Evolutionary conservation across 2,888 invertebrate genomes (phyloP).

Genomic region (Neoaliturus tenellus): DNA sequence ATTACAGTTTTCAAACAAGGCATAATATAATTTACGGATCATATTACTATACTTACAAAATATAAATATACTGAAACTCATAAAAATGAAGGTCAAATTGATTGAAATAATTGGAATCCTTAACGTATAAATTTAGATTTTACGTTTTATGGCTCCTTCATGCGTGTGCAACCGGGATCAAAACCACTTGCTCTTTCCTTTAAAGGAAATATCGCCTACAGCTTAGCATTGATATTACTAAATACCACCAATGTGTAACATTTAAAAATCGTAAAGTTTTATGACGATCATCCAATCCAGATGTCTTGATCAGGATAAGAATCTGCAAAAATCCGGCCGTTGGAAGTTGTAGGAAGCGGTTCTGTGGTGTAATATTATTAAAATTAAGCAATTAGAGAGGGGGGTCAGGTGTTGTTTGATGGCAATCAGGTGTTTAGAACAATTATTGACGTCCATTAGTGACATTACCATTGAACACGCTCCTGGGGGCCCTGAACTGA

Average conservation of each 20-base stretch:
- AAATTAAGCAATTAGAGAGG: conserved; percentile 31
- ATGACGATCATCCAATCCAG: background rate
- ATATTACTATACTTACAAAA: no score
- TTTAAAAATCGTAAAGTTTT: background rate
- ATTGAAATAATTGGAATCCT: no score
- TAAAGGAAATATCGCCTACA: background rate
- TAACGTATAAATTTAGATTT: no score
- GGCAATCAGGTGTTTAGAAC: conserved; percentile 10
- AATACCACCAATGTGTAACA: background rate
- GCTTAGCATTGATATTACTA: background rate
- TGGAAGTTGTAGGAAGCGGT: conserved; percentile 7
- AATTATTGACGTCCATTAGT: background rate
- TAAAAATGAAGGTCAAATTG: no score
- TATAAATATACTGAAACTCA: no score
- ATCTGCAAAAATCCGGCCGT: background rate
- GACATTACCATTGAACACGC: background rate
- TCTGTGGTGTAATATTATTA: conserved; percentile 15
- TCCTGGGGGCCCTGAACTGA: background rate
- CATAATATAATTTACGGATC: no score
- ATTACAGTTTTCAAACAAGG: no score
- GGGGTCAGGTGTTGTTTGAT: background rate
- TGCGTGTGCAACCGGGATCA: no score
- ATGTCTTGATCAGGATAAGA: conserved; percentile 10
- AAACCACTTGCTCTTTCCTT: background rate
- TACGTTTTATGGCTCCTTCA: no score